Evolutionary conservation across 2,888 invertebrate genomes (phyloP), one percentile per base, ranked within the genome.

Genomic region (Xestia xanthographa): DNA sequence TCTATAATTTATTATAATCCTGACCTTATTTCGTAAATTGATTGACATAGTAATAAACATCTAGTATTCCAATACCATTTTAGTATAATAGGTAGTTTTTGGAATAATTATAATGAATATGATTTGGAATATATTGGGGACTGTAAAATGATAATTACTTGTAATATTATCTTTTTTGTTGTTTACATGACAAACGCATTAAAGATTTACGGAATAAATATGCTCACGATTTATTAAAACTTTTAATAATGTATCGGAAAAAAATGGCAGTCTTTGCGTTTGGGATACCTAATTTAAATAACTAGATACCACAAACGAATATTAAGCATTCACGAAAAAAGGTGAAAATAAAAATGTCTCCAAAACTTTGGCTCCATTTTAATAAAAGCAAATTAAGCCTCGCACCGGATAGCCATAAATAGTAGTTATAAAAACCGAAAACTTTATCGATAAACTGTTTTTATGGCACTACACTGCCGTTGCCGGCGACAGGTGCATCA

Each of bases 401-500:
- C 65, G 53, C 67, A 38, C n/a, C 48, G 71, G 41, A 60, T 22
- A 41, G 68, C 62, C 66, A 78, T 85, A 87, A 80, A 84, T 80
- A 86, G 41, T 38, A 66, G 68, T 75, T 82, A 68, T 74, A 74
- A 76, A 79, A 80, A 65, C 63, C 83, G 80, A 87, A 87, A 87
- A 83, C 84, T 87, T 85, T 86, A 89, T 91, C 90, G 88, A 89
- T 85, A 89, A 89, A 91, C 88, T 88, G 87, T 90, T 90, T 90
- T 91, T 84, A 90, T 90, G 84, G 88, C 79, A 86, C 92, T 87
- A 83, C 92, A 88, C 88, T 89, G 90, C 75, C 80, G 70, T 60
- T 91, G 92, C 81, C 67, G 91, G 93, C 88, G 95, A 94, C 95
- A 95, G 95, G 95, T 95, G 95, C 92, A 92, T 72, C 80, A 84